Conservation (phyloP, 2,888 invertebrate genomes). For the Monochamus alternatus region DNA sequence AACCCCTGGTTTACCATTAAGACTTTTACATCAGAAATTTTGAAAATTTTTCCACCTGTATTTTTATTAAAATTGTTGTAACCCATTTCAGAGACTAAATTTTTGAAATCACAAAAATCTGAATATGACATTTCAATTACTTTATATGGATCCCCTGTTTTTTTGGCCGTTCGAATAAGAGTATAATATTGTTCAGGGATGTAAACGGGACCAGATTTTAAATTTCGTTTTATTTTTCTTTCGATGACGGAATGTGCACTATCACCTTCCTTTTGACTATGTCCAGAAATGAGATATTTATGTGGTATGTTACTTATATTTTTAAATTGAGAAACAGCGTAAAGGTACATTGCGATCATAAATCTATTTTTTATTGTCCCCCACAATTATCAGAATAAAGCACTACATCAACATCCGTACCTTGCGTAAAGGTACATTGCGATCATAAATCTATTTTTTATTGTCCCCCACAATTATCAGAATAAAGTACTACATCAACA, state of each 20-base stretch:
- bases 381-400: constrained; percentile 6
- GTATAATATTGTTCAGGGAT: too few species aligned
- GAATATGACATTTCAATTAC: too few species aligned
- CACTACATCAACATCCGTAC: not conserved
- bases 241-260: not conserved
- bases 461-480: constrained; percentile 10
- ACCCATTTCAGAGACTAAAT: too few species aligned
- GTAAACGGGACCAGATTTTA: too few species aligned
- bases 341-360: not conserved
- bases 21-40: too few species aligned
- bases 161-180: too few species aligned
- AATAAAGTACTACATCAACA: not conserved
- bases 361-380: constrained; percentile 4
- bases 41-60: too few species aligned
- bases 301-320: not conserved
- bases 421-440: not conserved
- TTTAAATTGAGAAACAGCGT: not conserved
- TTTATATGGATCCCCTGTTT: too few species aligned
- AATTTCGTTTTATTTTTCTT: not conserved
- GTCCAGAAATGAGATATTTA: constrained; percentile 3
- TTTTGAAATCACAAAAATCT: too few species aligned
- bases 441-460: constrained; percentile 2
- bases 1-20: too few species aligned
- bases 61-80: too few species aligned
- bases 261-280: not conserved